Conservation (phyloP, 2,888 invertebrate genomes). For the Patella depressa region DNA sequence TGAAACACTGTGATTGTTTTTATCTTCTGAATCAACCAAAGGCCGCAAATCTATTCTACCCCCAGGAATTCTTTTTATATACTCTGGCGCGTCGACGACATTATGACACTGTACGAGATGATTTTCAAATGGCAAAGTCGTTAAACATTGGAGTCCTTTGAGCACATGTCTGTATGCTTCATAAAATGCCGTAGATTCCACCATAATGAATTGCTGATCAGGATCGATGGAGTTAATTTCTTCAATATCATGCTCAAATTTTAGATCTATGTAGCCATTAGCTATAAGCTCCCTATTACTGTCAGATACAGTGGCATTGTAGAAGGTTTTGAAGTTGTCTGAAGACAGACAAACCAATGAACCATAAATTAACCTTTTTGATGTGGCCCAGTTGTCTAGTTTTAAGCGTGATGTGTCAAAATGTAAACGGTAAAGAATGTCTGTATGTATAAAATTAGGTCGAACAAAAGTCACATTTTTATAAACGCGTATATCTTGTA, state of each 20-base stretch:
- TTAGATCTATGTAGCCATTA: conserved; percentile 45
- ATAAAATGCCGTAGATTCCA: conserved; percentile 84
- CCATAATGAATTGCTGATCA: conserved; percentile 74
- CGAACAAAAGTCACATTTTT: conserved; percentile 39
- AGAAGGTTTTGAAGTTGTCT: conserved; percentile 79
- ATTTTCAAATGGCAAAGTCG: conserved; percentile 45
- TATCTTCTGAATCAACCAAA: conserved; percentile 37
- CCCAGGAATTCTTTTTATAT: conserved; percentile 31
- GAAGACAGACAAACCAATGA: conserved; percentile 81
- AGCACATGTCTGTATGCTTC: conserved; percentile 85
- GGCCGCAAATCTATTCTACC: conserved; percentile 42
- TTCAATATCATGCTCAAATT: conserved; percentile 38
- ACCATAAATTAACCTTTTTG: conserved; percentile 80
- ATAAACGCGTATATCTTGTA: conserved; percentile 47
- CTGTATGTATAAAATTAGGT: conserved; percentile 31
- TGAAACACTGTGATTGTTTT: conserved; percentile 20
- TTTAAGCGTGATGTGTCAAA: conserved; percentile 25
- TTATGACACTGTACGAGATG: conserved; percentile 44
- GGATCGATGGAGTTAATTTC: neutral
- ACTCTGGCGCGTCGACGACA: conserved; percentile 41
- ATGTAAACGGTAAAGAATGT: conserved; percentile 35
- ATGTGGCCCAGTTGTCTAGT: conserved; percentile 69
- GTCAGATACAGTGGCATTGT: conserved; percentile 77
- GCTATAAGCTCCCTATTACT: conserved; percentile 43
- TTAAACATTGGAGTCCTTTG: conserved; percentile 77